Base-by-base conservation (phyloP, 2,888 invertebrate species). In the Callyntrura sp. region DNA sequence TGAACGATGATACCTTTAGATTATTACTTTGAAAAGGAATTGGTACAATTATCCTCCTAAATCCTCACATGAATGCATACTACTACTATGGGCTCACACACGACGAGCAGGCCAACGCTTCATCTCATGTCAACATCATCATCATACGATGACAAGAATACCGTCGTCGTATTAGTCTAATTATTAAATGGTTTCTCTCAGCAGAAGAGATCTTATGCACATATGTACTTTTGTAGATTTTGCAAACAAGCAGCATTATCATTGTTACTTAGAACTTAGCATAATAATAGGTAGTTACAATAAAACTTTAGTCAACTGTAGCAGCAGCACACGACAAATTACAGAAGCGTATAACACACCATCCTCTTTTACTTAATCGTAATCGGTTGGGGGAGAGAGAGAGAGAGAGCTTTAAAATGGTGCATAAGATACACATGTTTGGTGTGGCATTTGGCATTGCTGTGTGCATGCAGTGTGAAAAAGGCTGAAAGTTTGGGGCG, bases 361-460 rank as follows among this genome's bases (percentile, higher is more conserved):
- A 68, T 68, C 14, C 35, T 35, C 14, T 35, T 65, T 43, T 68
- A 68, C 35, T n/a, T 68, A 14, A 35, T 68, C 68, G 35, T 35
- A 20, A 17, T 57, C 35, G 6, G n/a, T 57, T n/a, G 17, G 6
- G 9, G 8, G 60, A 17, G 23, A 14, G 17, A 14, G 48, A 8
- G 20, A 43, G 78, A n/a, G 55, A 78, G 78, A 78, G 51, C 55
- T 78, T 76, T 6, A 55, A 51, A 60, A 81, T 51, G 8, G 55
- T 82, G 55, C 45, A 57, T 76, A 76, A 35, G 35, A 35, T 35
- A 35, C 6, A 35, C 35, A 35, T 76, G 60, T 45, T 60, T 73
- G 28, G 48, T 45, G 45, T 23, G 48, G 73, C 73, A 60, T 76
- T 76, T 85, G 73, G 76, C 85, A 76, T 85, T 85, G 60, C 76